A percentile compares a stretch with the other conserved stretches of the same genome.
phyloP scores from a whole-genome alignment of 2,888 invertebrate genomes.

The Xestoiulus laeticollis region DNA sequence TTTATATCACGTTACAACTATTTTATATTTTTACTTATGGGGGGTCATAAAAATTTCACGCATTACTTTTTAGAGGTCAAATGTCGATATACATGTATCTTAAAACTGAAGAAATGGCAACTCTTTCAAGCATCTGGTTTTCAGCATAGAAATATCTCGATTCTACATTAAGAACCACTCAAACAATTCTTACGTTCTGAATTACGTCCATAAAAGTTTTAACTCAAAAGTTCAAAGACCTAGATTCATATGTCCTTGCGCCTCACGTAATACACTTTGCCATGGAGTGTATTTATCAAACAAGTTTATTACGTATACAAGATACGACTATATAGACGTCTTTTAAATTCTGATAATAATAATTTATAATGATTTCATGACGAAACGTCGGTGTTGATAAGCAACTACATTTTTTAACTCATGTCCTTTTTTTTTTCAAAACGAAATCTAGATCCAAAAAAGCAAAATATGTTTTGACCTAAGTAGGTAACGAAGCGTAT shows the following conservation, averaged over 20 bases:
- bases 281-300: not conserved
- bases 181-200: not conserved
- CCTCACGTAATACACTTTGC: not conserved
- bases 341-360: not conserved
- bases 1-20: too few species aligned
- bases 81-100: too few species aligned
- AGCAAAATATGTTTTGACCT: not conserved
- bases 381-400: not conserved
- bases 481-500: not conserved
- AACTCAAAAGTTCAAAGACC: not conserved
- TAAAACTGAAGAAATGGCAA: too few species aligned
- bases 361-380: not conserved
- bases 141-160: too few species aligned
- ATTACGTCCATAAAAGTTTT: not conserved
- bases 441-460: not conserved
- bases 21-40: too few species aligned
- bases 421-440: not conserved
- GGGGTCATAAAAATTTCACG: too few species aligned
- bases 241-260: not conserved
- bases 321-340: not conserved
- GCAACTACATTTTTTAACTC: not conserved
- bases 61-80: too few species aligned
- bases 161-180: too few species aligned
- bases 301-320: not conserved
- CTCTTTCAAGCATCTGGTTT: too few species aligned